Conservation (phyloP, 2,888 invertebrate species). For the Oscheius myriophilus region DNA sequence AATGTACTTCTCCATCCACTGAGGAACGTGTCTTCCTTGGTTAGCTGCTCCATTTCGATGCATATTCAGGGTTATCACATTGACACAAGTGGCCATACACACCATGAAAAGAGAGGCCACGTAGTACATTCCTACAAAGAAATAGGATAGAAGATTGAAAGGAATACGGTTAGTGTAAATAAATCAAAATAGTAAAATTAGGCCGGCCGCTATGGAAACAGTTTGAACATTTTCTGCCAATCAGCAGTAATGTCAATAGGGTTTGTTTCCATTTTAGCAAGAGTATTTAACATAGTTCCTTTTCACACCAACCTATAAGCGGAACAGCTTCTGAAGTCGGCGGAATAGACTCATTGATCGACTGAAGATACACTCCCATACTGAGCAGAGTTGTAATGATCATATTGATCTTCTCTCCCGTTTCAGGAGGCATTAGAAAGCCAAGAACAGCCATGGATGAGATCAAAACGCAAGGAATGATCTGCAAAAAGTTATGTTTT, state of each 20-base stretch:
- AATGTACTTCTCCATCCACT: conserved; percentile 62
- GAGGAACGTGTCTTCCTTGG: conserved; percentile 60
- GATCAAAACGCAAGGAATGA: conserved; percentile 76
- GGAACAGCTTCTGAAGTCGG: conserved; percentile 76
- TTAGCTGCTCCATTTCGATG: conserved; percentile 74
- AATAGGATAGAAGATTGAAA: neutral
- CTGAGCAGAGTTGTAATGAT: conserved; percentile 75
- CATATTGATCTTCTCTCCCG: conserved; percentile 74
- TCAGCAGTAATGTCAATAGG: no score
- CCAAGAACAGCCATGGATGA: conserved; percentile 75
- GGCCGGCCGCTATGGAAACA: no score
- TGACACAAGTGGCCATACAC: conserved; percentile 75
- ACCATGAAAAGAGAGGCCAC: conserved; percentile 75
- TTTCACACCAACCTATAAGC: conserved; percentile 76
- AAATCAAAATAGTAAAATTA: no score
- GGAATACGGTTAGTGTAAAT: no score
- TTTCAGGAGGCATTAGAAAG: conserved; percentile 76
- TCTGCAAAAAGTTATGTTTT: conserved; percentile 64
- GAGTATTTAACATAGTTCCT: no score
- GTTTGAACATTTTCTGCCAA: no score
- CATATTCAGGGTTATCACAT: conserved; percentile 85
- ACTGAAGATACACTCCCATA: conserved; percentile 75
- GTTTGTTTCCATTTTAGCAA: no score
- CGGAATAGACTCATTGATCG: conserved; percentile 76
- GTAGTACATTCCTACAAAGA: conserved; percentile 74